These are phyloP conservation scores for Astreopora myriophthalma DNA, from an alignment of 64 coral and sea anemone genomes.

Conservation along the genomic window DNA sequence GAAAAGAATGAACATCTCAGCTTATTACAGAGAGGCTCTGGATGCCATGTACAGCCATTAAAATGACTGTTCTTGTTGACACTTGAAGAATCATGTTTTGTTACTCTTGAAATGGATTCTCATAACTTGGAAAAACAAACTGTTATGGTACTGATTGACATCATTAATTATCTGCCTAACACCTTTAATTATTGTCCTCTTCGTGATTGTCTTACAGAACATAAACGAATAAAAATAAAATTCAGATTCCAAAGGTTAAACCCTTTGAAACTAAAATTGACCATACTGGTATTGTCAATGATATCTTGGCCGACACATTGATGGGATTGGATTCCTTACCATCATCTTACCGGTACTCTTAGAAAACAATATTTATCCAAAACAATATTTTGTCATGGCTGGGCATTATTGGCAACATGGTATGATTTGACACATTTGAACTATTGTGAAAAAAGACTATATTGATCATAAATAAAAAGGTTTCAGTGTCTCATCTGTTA, in stretches of 20 bases:
- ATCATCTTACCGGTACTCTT: too few species aligned
- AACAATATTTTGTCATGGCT: background rate
- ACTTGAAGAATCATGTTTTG: background rate
- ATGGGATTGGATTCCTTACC: too few species aligned
- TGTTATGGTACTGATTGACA: too few species aligned
- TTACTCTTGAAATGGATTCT: background rate
- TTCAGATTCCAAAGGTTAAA: background rate
- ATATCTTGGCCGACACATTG: too few species aligned
- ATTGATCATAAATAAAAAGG: background rate
- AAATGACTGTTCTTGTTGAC: background rate
- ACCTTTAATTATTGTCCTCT: too few species aligned
- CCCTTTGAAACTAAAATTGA: background rate
- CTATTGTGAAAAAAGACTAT: background rate
- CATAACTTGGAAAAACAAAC: too few species aligned
- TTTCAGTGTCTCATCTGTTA: too few species aligned
- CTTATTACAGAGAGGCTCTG: slow-evolving; percentile 69
- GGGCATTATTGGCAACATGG: background rate
- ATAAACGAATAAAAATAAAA: background rate
- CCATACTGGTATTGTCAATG: too few species aligned
- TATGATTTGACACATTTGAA: background rate
- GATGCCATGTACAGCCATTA: slow-evolving; percentile 83
- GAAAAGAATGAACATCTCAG: slow-evolving; percentile 87
- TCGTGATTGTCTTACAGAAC: too few species aligned
- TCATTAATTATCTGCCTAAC: too few species aligned
- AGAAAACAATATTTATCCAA: too few species aligned